Percentiles rank a stretch among this genome's conserved stretches.
Conservation (phyloP, 2,113 vertebrate genomes). For the Tauraco erythrolophus region DNA sequence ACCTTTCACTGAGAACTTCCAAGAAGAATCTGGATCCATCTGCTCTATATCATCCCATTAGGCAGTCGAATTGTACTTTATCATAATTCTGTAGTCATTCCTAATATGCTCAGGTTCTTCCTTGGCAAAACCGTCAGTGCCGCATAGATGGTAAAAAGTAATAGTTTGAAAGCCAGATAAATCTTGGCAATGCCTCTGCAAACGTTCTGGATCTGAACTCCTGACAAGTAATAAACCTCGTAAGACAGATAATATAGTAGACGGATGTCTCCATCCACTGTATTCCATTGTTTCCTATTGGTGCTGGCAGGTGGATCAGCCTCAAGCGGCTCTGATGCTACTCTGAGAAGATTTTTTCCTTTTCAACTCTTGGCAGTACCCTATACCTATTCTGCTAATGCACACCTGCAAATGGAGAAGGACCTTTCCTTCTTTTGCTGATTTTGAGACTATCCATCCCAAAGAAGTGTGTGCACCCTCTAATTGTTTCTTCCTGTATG, state of each 20-base stretch:
- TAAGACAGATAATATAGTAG: background rate
- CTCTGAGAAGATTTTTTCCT: background rate
- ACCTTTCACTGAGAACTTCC: background rate
- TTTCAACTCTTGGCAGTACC: background rate
- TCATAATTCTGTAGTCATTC: background rate
- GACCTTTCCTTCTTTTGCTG: background rate
- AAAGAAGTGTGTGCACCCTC: background rate
- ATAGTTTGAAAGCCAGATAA: background rate
- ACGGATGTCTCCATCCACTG: rapidly evolving
- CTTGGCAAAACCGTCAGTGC: background rate
- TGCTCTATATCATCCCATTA: background rate
- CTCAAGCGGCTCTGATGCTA: background rate
- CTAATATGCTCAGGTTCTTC: background rate
- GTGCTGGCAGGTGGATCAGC: background rate
- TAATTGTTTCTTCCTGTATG: background rate
- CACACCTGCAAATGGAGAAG: background rate
- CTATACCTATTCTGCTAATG: background rate
- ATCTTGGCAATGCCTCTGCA: background rate
- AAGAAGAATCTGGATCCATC: background rate
- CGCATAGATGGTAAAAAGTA: background rate
- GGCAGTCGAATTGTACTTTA: background rate
- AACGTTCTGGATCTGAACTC: background rate
- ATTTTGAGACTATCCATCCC: background rate
- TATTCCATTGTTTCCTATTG: background rate
- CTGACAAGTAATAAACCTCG: background rate